phyloP scores from a whole-genome alignment of 2,113 vertebrate genomes.

The Aptenodytes patagonicus region DNA sequence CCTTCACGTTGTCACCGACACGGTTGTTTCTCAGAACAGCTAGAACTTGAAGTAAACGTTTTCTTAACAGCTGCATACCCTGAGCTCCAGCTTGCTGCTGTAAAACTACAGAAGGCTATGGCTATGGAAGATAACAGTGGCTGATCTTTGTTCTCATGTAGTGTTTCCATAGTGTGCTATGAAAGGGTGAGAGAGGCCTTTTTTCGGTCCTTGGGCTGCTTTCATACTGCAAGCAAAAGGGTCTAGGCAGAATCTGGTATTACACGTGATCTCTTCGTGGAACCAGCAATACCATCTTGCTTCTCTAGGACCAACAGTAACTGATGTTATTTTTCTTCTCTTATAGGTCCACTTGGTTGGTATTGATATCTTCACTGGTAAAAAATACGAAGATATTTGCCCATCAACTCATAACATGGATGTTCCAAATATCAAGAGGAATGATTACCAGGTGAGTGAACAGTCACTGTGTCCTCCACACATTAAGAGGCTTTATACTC shows the following conservation, averaged over 20 bases:
- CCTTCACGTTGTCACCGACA: rapidly evolving
- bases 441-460: slow-evolving; percentile 89
- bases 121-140: background rate
- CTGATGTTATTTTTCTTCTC: background rate
- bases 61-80: background rate
- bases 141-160: background rate
- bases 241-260: background rate
- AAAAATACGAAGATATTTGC: slow-evolving; percentile 99
- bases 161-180: background rate
- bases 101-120: background rate
- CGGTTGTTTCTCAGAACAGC: background rate
- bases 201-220: background rate
- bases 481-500: background rate
- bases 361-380: slow-evolving; percentile 97
- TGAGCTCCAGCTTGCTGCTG: background rate
- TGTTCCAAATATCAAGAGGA: slow-evolving; percentile 95
- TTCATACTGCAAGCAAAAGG: background rate
- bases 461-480: background rate
- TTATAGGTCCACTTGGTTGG: slow-evolving; percentile 94
- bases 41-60: background rate
- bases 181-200: background rate
- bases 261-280: background rate
- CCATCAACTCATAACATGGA: slow-evolving; percentile 99
- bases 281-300: background rate
- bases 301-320: background rate